A percentile compares a stretch with the other conserved stretches of the same genome.
Evolutionary conservation across 2,797 vertebrate genomes (phyloP).

Genomic region (Lates japonicus): DNA sequence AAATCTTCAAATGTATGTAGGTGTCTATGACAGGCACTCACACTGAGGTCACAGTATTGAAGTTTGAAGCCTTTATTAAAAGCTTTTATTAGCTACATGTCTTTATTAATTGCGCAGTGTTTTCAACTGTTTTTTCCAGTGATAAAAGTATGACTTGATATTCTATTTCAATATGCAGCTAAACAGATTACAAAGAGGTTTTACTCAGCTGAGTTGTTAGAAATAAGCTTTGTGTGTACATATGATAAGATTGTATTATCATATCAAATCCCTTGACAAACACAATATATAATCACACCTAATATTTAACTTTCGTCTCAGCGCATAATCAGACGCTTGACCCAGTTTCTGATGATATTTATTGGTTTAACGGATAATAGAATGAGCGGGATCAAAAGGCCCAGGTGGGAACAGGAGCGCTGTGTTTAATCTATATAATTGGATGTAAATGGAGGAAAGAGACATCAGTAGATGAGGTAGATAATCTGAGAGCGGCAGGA

Average conservation of each 20-base stretch:
- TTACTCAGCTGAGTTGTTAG: not conserved
- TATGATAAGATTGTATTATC: constrained; percentile 23
- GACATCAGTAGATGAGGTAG: not conserved
- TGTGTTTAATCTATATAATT: not conserved
- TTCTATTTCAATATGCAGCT: not conserved
- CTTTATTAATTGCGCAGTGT: not conserved
- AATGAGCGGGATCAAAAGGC: not conserved
- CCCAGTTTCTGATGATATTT: constrained; percentile 3
- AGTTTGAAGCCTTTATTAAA: not conserved
- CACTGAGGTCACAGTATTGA: not conserved
- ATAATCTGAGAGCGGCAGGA: not conserved
- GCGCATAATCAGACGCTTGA: not conserved
- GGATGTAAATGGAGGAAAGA: not conserved
- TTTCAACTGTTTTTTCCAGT: not conserved
- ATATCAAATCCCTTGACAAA: constrained; percentile 33
- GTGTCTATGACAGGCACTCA: not conserved
- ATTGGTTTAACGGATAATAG: constrained; percentile 4
- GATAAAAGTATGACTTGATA: not conserved
- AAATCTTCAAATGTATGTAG: not conserved
- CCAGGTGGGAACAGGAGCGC: not conserved
- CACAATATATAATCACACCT: constrained; percentile 12
- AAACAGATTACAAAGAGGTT: not conserved
- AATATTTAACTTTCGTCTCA: constrained; percentile 35
- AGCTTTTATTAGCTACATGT: not conserved
- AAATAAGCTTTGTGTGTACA: constrained; percentile 20